Base-by-base conservation (phyloP, 2,888 invertebrate genomes). In the Drosophila fulvimacula region DNA sequence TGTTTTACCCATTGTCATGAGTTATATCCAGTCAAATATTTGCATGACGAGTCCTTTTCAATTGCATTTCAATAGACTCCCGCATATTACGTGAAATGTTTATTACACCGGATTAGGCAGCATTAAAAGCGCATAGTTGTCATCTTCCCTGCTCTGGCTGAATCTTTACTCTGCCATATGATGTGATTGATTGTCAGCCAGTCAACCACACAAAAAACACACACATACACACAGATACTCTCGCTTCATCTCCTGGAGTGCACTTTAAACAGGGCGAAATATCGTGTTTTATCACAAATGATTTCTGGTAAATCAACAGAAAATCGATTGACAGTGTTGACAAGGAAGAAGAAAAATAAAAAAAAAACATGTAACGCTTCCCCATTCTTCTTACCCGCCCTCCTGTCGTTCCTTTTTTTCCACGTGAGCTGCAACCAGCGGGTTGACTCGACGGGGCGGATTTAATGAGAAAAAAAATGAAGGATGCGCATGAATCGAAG, bases 221-320 rank as follows among this genome's bases (percentile, higher is more conserved):
- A n/a, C 36, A 17, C 11, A 3, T 13, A 27, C 13, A 52, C 4
- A 13, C n/a, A 32, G 15, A 48, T 19, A 15, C 52, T 38, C 10
- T 52, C 55, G 73, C 57, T 65, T 51, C 72, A 55, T 56, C 59
- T 75, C 59, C 48, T 82, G 73, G 52, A 86, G 88, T 82, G 82
- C 84, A 88, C 90, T 90, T 83, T 75, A 78, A 91, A 78, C 83
- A 90, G 88, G 86, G 80, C 81, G 88, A 89, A 90, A 90, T 89
- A 90, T 67, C 92, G 91, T 92, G 92, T 90, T 91, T 92, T 92
- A 92, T 92, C 92, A 82, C 91, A 88, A 88, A 90, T 88, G 87
- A 91, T 90, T 89, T 84, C 83, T 85, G 87, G 87, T 86, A 91
- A 92, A 90, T 87, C 90, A 89, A 90, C 81, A 78, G 73, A 77